Evolutionary conservation across 2,888 invertebrate genomes (phyloP).

Genomic region (Sinhomidia bicolor): DNA sequence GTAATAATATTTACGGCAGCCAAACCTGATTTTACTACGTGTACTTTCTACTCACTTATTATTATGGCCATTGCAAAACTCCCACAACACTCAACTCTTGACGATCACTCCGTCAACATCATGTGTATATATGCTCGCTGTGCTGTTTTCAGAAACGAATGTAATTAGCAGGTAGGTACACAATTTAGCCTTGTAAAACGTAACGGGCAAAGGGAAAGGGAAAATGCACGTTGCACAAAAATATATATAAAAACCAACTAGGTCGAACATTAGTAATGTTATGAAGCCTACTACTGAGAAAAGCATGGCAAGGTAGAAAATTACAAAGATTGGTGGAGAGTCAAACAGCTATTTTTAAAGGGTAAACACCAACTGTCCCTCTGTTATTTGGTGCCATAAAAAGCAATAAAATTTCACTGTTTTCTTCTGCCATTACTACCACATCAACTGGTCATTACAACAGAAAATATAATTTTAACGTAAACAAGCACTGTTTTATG

Average conservation of each 20-base stretch:
- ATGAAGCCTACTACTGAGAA: background rate
- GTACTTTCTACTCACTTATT: background rate
- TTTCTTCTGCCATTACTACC: too few species aligned
- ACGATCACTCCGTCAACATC: background rate
- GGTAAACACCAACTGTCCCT: slow-evolving; percentile 58
- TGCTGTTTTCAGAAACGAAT: background rate
- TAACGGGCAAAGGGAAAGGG: background rate
- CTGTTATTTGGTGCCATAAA: slow-evolving; percentile 71
- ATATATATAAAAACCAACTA: background rate
- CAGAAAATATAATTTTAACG: background rate
- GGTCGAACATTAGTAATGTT: background rate
- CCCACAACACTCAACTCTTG: background rate
- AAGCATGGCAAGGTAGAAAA: background rate
- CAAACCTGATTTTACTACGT: background rate
- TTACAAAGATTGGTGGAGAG: background rate
- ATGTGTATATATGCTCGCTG: too few species aligned
- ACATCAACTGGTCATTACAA: background rate
- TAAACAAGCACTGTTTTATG: background rate
- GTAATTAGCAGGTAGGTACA: slow-evolving; percentile 57
- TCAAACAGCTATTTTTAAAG: slow-evolving; percentile 19
- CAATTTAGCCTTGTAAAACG: too few species aligned
- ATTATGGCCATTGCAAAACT: background rate
- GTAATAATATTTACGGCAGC: background rate
- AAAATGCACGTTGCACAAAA: slow-evolving; percentile 7
- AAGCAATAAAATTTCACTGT: slow-evolving; percentile 63